Evolutionary conservation across 2,113 vertebrate genomes (phyloP), one percentile per base, ranked within the genome.

Genomic region (Pelvicachromis taeniatus): DNA sequence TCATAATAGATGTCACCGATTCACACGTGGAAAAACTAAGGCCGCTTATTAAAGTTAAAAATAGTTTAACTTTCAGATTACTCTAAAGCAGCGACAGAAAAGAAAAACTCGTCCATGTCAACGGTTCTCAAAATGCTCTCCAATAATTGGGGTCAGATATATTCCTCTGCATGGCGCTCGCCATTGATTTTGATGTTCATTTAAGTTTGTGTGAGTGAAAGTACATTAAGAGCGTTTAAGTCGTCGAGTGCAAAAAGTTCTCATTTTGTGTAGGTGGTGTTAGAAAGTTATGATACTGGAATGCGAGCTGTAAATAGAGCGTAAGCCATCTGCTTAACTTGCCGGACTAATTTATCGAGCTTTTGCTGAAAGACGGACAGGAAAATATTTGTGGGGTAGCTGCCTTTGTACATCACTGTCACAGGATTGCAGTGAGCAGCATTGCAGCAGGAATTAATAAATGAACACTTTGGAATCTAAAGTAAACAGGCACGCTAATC

Each of bases 401-500:
- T 59, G 54, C 77, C 68, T 83, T 91, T 70, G 59, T 73, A 54
- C 53, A 58, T 88, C 61, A 85, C 82, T 78, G 92, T 93, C 86
- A 94, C 92, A 82, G 63, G 90, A 82, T 83, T 82, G 85, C 78
- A 61, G 78, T 21, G 55, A 87, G 81, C 83, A 35, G 88, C 87
- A 77, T 78, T 84, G 86, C 91, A 84, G 89, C 59, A 87, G 82
- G 83, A 95, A 94, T 93, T 92, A 92, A 94, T 93, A 94, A 92
- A 92, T 88, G 83, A 93, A 93, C 53, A 85, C 87, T 85, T 91
- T 58, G 80, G 54, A 85, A 70, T 92, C 88, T 93, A 80, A 95
- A 93, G 95, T 92, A 94, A 94, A 94, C 93, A 95, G 87, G 84
- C 88, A 77, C 85, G 85, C 91, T 94, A 95, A 95, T 91, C 88